Conservation (phyloP, 1,140 invertebrate species). For the Heliconius hermathena region DNA sequence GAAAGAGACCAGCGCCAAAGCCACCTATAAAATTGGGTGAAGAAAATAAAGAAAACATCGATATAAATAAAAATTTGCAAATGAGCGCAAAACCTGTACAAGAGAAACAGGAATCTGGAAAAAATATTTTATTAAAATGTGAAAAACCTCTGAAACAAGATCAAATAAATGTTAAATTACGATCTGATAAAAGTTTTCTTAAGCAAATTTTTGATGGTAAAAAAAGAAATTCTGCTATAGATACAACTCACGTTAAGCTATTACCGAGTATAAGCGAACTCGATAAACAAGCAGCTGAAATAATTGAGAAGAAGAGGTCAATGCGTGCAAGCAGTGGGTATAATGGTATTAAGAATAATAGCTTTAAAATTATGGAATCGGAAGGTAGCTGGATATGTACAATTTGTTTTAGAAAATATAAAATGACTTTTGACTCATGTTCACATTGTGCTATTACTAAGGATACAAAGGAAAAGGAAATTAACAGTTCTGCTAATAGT, state of each 20-base stretch:
- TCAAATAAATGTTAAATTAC: conserved; percentile 52
- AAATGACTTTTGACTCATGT: conserved; percentile 54
- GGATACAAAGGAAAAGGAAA: conserved; percentile 19
- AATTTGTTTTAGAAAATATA: conserved; percentile 64
- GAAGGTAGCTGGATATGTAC: conserved; percentile 62
- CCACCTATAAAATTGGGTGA: conserved; percentile 52
- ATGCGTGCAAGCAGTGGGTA: conserved; percentile 21
- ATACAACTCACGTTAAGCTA: conserved; percentile 77
- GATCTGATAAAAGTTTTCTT: conserved; percentile 67
- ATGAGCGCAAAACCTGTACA: conserved; percentile 44
- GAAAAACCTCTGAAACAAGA: conserved; percentile 33
- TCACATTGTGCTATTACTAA: conserved; percentile 49
- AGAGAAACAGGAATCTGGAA: conserved; percentile 15
- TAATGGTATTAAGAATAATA: background rate
- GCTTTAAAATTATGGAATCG: conserved; percentile 8
- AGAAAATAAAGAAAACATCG: conserved; percentile 48
- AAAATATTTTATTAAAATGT: background rate
- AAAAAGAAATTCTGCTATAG: conserved; percentile 68
- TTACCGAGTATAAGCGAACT: conserved; percentile 91
- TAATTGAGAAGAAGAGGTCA: conserved; percentile 82
- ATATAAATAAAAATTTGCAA: conserved; percentile 38
- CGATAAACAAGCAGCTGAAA: conserved; percentile 89
- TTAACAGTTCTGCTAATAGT: conserved; percentile 39
- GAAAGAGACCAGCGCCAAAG: conserved; percentile 67
- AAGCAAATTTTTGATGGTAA: conserved; percentile 75